Conservation (phyloP, 2,888 invertebrate species). For the Pandemis corylana region DNA sequence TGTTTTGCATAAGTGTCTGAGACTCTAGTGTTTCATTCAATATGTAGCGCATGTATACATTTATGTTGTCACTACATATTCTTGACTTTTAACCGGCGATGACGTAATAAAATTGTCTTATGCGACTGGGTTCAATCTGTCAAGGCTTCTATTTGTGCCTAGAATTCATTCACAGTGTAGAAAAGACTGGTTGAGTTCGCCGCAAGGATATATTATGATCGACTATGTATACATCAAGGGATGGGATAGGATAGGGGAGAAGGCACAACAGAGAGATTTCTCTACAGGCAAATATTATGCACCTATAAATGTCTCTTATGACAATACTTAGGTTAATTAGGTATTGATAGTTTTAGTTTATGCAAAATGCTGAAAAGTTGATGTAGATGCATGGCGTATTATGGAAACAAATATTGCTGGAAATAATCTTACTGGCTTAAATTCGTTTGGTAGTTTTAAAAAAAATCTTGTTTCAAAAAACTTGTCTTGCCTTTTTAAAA, state of each 20-base stretch:
- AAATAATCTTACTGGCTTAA: not conserved
- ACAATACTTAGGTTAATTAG: too few relatives aligned
- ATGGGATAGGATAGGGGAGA: too few relatives aligned
- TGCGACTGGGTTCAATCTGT: not conserved
- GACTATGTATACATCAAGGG: too few relatives aligned
- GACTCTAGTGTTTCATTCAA: not conserved
- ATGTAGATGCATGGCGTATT: too few relatives aligned
- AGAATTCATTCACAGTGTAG: not conserved
- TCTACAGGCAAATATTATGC: too few relatives aligned
- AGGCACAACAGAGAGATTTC: too few relatives aligned
- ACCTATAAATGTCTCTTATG: too few relatives aligned
- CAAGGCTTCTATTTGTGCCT: not conserved
- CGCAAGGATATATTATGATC: too few relatives aligned
- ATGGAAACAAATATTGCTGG: too few relatives aligned
- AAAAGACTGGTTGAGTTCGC: not conserved
- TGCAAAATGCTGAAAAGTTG: not conserved
- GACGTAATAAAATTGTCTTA: not conserved
- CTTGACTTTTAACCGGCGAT: not conserved
- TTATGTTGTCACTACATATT: not conserved
- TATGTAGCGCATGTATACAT: not conserved
- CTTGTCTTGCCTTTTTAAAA: not conserved
- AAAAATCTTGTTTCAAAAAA: not conserved
- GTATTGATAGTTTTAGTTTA: not conserved
- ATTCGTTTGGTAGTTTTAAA: not conserved
- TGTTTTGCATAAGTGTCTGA: slow-evolving; percentile 5